Evolutionary conservation across 53 echinoderm and acorn worm species (phyloP).

Genomic region (Echinometra lucunter): DNA sequence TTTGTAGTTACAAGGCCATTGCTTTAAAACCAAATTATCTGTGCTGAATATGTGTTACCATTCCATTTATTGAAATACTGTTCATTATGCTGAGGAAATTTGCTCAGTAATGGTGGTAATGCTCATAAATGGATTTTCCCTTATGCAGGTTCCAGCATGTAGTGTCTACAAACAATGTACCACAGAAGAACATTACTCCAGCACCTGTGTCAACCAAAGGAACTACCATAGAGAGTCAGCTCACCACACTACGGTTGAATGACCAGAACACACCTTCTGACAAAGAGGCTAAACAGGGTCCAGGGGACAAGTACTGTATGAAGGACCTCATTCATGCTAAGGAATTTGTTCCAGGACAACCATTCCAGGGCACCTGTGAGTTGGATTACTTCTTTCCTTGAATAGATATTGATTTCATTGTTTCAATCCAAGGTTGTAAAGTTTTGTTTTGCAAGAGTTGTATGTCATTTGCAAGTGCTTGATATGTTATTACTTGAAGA

Average conservation of each 20-base stretch:
- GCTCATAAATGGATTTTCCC: background rate
- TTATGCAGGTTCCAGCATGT: slow-evolving; percentile 63
- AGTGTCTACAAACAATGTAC: slow-evolving; percentile 24
- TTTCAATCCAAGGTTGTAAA: too few species aligned
- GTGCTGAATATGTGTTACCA: too few species aligned
- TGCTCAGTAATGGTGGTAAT: background rate
- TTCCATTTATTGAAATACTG: too few species aligned
- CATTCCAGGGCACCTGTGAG: slow-evolving; percentile 85
- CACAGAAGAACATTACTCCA: slow-evolving; percentile 25
- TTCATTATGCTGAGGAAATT: too few species aligned
- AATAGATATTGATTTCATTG: background rate
- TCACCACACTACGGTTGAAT: slow-evolving; percentile 21
- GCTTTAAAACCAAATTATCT: too few species aligned
- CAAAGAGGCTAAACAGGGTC: slow-evolving; percentile 6
- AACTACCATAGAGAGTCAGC: slow-evolving; percentile 18
- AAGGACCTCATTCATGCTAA: slow-evolving; percentile 86
- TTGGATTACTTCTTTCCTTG: background rate
- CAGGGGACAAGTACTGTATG: slow-evolving; percentile 71
- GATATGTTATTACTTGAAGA: too few species aligned
- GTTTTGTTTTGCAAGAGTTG: background rate
- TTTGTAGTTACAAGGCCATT: too few species aligned
- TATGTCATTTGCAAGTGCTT: background rate
- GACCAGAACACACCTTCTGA: slow-evolving; percentile 3
- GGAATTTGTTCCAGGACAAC: slow-evolving; percentile 95
- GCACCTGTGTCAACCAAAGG: slow-evolving; percentile 43